Evolutionary conservation across 2,113 vertebrate species (phyloP), one percentile per base, ranked within the genome.

Genomic region (Oreochromis aureus): DNA sequence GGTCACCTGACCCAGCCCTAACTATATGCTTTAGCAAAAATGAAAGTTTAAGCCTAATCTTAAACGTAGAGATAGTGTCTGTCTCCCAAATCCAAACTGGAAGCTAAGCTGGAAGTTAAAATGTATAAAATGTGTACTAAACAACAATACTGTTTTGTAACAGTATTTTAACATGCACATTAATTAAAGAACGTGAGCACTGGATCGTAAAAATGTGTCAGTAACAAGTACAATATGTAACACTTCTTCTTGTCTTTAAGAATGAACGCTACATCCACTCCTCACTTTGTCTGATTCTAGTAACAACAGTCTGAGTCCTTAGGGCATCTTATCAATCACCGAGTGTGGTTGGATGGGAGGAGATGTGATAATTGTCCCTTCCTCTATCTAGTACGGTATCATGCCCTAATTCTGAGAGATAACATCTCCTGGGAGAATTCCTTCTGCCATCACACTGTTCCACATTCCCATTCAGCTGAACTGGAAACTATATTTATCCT

Each of bases 361-460:
- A 90, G 89, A 89, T 80, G 87, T 55, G 88, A 95, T 95, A 94
- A 96, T 92, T 91, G 86, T 86, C 84, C 86, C 78, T 89, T 90
- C 87, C 78, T 92, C 86, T 93, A 93, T 95, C 92, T 89, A 53
- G 83, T 61, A 61, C 19, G 10, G 46, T 94, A 94, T 94, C 93
- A 89, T 96, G 94, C 95, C 94, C 95, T 95, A 90, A 95, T 96
- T 96, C 91, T 83, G 84, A 89, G 85, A 79, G 94, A 95, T 93
- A 92, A 15, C 80, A 81, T 95, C 94, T 94, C 94, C 83, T 61
- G 94, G 89, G 95, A 93, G 86, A 86, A 89, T 81, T 94, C 87
- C 58, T 71, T 82, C 85, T 91, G 71, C 90, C 90, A 73, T 92
- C 87, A 87, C 87, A 69, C 39, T 83, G 91, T 87, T 88, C 81